A percentile compares a stretch with the other conserved stretches of the same genome.
Conservation (phyloP, 2,797 vertebrate species). For the Catostomus latipinnis region DNA sequence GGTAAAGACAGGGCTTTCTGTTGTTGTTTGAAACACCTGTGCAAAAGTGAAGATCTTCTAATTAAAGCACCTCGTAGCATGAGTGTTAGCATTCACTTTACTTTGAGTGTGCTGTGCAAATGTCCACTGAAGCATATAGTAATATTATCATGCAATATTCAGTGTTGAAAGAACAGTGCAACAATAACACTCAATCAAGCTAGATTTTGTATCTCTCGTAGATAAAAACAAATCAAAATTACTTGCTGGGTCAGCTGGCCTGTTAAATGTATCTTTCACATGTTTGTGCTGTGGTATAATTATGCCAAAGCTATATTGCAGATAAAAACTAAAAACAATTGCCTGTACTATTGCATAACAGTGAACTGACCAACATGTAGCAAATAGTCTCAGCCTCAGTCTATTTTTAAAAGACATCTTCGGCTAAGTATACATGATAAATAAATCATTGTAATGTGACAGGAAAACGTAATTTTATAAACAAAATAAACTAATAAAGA, state of each 20-base stretch:
- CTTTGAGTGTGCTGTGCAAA: constrained; percentile 44
- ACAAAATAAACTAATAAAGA: not conserved
- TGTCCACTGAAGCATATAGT: constrained; percentile 68
- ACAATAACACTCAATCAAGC: constrained; percentile 20
- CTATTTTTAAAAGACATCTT: too few relatives aligned
- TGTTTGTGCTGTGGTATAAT: constrained; percentile 20
- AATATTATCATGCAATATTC: constrained; percentile 78
- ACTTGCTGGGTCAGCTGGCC: constrained; percentile 8
- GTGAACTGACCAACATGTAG: not conserved
- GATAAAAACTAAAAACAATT: not conserved
- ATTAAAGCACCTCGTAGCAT: constrained; percentile 18
- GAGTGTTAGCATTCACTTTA: constrained; percentile 16
- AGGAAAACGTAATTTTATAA: too few relatives aligned
- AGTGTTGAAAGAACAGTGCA: constrained; percentile 47
- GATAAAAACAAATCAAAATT: constrained; percentile 16
- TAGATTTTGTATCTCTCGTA: not conserved
- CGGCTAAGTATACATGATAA: too few relatives aligned
- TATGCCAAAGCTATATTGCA: constrained; percentile 23
- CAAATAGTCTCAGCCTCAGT: too few relatives aligned
- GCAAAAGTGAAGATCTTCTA: not conserved
- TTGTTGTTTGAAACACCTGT: not conserved
- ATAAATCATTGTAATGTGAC: too few relatives aligned
- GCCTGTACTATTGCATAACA: not conserved
- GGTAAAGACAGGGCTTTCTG: not conserved
- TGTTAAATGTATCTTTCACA: constrained; percentile 15